Evolutionary conservation across 1,140 invertebrate species (phyloP).

Genomic region (Drosophila insularis): DNA sequence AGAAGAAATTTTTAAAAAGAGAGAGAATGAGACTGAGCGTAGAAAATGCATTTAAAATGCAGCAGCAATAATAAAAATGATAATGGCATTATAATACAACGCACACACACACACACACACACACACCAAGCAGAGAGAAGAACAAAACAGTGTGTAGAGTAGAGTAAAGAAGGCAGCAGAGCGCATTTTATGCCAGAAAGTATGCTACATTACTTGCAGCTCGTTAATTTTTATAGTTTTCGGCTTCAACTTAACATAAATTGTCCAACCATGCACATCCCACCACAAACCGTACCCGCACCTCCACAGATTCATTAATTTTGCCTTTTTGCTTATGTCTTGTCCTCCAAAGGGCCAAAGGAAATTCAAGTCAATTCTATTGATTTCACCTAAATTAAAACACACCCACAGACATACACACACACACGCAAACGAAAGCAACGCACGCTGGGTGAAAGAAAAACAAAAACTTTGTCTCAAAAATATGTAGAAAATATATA

Average conservation of each 20-base stretch:
- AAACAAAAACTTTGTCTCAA: conserved; percentile 25
- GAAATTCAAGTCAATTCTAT: conserved; percentile 37
- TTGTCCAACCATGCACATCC: conserved; percentile 15
- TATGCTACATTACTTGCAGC: conserved; percentile 78
- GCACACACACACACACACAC: conserved; percentile 23
- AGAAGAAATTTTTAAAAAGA: background rate
- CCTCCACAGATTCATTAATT: conserved; percentile 28
- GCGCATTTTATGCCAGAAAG: conserved; percentile 73
- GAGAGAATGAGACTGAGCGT: conserved; percentile 10
- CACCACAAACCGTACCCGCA: conserved; percentile 59
- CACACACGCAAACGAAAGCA: background rate
- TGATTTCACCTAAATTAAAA: conserved; percentile 77
- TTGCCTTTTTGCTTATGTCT: conserved; percentile 6
- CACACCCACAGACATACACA: background rate
- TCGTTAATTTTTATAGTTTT: conserved; percentile 78
- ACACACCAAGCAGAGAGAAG: background rate
- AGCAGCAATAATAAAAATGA: conserved; percentile 72
- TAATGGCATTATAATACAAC: conserved; percentile 77
- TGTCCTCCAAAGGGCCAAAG: background rate
- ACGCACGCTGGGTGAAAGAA: conserved; percentile 38
- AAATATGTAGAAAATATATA: conserved; percentile 14
- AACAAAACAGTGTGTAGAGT: background rate
- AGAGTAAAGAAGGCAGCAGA: conserved; percentile 44
- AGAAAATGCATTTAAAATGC: conserved; percentile 77
- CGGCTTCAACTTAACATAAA: conserved; percentile 59